Evolutionary conservation across 2,113 vertebrate species (phyloP).

Genomic region (Megatriorchis doriae): DNA sequence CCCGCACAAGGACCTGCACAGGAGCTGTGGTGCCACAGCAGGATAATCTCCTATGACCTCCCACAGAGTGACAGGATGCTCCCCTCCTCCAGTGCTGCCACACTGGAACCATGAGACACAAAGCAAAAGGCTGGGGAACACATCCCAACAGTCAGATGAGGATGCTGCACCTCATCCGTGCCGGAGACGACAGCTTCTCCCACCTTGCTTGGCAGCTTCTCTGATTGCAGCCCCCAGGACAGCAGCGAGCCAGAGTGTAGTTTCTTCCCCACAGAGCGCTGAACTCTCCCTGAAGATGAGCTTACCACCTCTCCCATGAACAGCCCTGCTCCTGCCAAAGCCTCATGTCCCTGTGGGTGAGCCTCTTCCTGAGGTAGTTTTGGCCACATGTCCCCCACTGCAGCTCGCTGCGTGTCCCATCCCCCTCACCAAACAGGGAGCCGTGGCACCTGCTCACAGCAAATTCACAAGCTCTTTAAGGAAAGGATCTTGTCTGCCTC

Average conservation of each 20-base stretch:
- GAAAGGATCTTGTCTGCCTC: neutral
- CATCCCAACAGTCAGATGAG: accelerated
- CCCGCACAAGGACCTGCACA: neutral
- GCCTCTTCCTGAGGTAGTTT: neutral
- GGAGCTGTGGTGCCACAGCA: neutral
- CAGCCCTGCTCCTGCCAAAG: neutral
- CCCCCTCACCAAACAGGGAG: accelerated
- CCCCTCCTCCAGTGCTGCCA: neutral
- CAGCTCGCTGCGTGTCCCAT: neutral
- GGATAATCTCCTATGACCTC: neutral
- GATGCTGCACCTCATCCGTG: neutral
- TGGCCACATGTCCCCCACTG: neutral
- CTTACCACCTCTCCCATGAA: neutral
- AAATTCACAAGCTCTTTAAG: neutral
- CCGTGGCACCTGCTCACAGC: neutral
- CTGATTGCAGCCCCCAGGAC: neutral
- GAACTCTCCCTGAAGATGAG: neutral
- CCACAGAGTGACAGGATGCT: neutral
- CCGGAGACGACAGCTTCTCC: neutral
- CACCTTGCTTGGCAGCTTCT: neutral
- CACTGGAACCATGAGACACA: accelerated
- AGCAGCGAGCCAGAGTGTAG: accelerated
- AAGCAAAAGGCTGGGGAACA: neutral
- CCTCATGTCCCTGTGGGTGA: neutral
- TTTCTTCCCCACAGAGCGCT: accelerated